phyloP scores from a whole-genome alignment of 1,140 invertebrate species.

The Cydia amplana region DNA sequence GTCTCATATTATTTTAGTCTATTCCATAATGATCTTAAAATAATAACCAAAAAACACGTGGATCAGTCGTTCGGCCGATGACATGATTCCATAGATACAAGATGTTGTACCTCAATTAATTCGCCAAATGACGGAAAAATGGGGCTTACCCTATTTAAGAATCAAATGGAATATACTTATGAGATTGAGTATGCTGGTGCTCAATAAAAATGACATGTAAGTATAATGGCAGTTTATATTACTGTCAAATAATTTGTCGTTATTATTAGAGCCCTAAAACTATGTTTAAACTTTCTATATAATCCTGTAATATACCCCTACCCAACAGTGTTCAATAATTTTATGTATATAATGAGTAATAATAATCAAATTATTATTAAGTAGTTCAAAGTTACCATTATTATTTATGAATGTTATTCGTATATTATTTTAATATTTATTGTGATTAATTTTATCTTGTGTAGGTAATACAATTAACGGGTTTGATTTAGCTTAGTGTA shows the following conservation, averaged over 20 bases:
- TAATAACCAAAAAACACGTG: too few relatives aligned
- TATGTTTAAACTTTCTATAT: neutral
- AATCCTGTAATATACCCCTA: neutral
- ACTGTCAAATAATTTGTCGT: neutral
- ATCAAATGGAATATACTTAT: too few relatives aligned
- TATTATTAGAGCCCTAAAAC: neutral
- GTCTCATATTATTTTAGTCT: neutral
- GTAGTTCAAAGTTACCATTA: slow-evolving; percentile 16
- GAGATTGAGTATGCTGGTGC: too few relatives aligned
- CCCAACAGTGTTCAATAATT: slow-evolving; percentile 27
- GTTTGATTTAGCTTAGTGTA: neutral
- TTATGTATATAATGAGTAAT: slow-evolving; percentile 19
- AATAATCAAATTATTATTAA: slow-evolving; percentile 19
- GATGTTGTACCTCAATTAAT: too few relatives aligned
- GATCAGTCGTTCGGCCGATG: too few relatives aligned
- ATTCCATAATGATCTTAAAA: too few relatives aligned
- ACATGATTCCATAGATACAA: too few relatives aligned
- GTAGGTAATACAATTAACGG: neutral
- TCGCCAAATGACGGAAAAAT: too few relatives aligned
- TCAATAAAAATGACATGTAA: neutral
- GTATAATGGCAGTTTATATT: neutral
- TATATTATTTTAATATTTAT: slow-evolving; percentile 11
- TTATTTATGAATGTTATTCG: slow-evolving; percentile 25
- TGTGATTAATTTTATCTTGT: slow-evolving; percentile 22
- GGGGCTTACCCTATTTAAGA: too few relatives aligned